Percentiles rank a stretch among this genome's conserved stretches.
phyloP scores from a whole-genome alignment of 2,797 vertebrate species.

The Megaceryle alcyon region DNA sequence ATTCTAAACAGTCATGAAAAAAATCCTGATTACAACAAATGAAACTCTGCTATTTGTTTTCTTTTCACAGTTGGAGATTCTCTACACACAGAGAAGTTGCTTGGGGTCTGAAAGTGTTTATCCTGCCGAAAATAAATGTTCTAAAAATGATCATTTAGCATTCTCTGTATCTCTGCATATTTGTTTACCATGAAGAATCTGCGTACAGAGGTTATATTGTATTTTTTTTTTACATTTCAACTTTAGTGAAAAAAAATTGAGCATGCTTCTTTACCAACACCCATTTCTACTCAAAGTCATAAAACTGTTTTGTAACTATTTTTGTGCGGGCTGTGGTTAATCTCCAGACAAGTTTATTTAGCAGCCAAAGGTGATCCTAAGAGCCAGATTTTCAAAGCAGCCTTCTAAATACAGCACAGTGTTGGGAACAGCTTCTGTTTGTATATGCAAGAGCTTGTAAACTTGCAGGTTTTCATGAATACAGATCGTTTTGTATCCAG shows the following conservation, averaged over 20 bases:
- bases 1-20: slow-evolving; percentile 58
- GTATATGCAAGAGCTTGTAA: neutral
- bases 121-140: slow-evolving; percentile 66
- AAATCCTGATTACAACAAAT: slow-evolving; percentile 46
- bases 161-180: slow-evolving; percentile 56
- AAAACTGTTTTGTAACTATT: slow-evolving; percentile 41
- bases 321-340: slow-evolving; percentile 46
- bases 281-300: slow-evolving; percentile 33
- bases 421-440: slow-evolving; percentile 18
- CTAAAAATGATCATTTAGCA: slow-evolving; percentile 63
- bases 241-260: neutral
- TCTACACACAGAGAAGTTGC: slow-evolving; percentile 59
- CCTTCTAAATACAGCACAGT: slow-evolving; percentile 17
- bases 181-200: slow-evolving; percentile 65
- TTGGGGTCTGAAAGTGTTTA: slow-evolving; percentile 64
- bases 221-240: slow-evolving; percentile 21
- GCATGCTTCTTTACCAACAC: neutral
- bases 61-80: slow-evolving; percentile 65
- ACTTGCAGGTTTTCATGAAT: neutral
- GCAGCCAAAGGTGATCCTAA: slow-evolving; percentile 50
- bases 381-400: slow-evolving; percentile 20
- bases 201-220: slow-evolving; percentile 64
- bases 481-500: neutral
- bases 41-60: slow-evolving; percentile 62
- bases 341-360: slow-evolving; percentile 55